phyloP scores from a whole-genome alignment of 2,888 invertebrate species.

The Luffia ferchaultella region DNA sequence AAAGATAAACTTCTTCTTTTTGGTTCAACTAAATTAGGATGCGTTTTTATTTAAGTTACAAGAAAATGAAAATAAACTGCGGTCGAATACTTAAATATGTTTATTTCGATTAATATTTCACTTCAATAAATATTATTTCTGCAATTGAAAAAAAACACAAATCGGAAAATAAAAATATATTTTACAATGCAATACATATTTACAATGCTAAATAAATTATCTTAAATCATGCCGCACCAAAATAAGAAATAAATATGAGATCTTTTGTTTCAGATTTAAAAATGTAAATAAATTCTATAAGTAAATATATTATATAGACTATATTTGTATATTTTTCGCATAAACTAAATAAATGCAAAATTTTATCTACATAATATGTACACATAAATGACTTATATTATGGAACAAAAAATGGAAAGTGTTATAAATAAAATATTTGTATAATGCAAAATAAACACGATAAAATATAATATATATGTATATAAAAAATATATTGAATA shows the following conservation, averaged over 20 bases:
- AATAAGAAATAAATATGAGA: slow-evolving; percentile 32
- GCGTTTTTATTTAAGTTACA: too few species aligned
- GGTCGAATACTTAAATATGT: background rate
- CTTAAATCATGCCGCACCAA: too few species aligned
- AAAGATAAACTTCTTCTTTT: too few species aligned
- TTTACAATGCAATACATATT: slow-evolving; percentile 3
- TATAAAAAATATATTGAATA: slow-evolving; percentile 11
- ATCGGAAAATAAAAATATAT: background rate
- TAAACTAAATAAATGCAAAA: slow-evolving; percentile 29
- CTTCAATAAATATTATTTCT: background rate
- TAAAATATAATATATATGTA: slow-evolving; percentile 14
- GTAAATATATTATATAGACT: slow-evolving; percentile 16
- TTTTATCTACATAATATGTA: slow-evolving; percentile 8
- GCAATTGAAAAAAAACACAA: background rate
- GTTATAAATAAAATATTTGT: slow-evolving; percentile 15
- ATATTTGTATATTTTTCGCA: slow-evolving; percentile 19
- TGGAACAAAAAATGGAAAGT: slow-evolving; percentile 6
- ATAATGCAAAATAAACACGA: slow-evolving; percentile 11
- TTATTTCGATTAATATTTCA: background rate
- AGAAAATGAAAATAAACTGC: background rate
- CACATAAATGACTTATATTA: slow-evolving; percentile 10
- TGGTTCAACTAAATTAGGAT: too few species aligned
- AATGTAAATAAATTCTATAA: slow-evolving; percentile 20
- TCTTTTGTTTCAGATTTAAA: slow-evolving; percentile 24
- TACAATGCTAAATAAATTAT: slow-evolving; percentile 11